Evolutionary conservation across 2,113 vertebrate genomes (phyloP).

Genomic region (Aegotheles bennettii): DNA sequence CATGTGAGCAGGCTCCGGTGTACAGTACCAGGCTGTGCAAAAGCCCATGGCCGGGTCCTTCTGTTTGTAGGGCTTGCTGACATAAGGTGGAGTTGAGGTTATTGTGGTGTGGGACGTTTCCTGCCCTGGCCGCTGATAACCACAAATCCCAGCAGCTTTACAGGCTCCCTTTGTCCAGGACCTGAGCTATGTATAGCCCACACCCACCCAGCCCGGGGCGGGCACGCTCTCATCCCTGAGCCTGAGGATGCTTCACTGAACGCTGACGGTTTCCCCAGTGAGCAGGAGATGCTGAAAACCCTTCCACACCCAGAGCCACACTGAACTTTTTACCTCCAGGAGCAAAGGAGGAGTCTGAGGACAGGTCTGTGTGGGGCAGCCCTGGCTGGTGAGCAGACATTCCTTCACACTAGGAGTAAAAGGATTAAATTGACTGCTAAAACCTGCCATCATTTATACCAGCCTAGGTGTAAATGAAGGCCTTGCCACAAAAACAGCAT

Average conservation of each 20-base stretch:
- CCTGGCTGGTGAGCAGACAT: not conserved
- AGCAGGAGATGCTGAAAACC: not conserved
- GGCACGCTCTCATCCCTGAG: not conserved
- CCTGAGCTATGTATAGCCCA: not conserved
- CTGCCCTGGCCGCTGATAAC: constrained; percentile 67
- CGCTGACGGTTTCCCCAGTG: accelerated
- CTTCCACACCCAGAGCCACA: accelerated
- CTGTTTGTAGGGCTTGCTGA: constrained; percentile 87
- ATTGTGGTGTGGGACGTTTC: constrained; percentile 63
- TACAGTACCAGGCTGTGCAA: constrained; percentile 85
- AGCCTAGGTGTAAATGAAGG: constrained; percentile 13
- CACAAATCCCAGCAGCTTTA: constrained; percentile 54
- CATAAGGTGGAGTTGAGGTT: constrained; percentile 82
- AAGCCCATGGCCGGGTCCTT: constrained; percentile 61
- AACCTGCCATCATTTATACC: not conserved
- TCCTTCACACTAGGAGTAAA: not conserved
- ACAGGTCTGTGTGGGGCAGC: not conserved
- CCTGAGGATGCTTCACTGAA: not conserved
- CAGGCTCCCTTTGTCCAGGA: constrained; percentile 42
- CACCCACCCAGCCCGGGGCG: not conserved
- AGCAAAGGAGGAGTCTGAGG: not conserved
- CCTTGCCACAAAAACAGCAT: not conserved
- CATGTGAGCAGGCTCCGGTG: constrained; percentile 60
- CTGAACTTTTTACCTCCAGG: not conserved
- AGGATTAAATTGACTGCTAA: constrained; percentile 2